Evolutionary conservation across 2,113 vertebrate genomes (phyloP).

Genomic region (Tragulus kanchil): DNA sequence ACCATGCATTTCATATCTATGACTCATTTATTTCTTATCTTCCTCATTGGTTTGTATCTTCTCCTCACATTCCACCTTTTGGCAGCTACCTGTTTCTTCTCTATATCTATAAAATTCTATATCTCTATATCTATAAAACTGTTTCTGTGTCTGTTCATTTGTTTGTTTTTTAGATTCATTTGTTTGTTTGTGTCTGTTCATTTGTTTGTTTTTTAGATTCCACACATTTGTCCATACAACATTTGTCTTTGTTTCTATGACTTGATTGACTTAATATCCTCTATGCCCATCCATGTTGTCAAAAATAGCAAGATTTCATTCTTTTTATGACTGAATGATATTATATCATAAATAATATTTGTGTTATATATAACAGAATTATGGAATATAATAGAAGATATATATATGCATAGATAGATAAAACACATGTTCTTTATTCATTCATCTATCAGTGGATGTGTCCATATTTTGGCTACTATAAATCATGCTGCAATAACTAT

Average conservation of each 20-base stretch:
- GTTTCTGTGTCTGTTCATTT: too few species aligned
- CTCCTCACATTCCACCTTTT: background rate
- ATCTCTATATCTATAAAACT: background rate
- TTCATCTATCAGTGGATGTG: background rate
- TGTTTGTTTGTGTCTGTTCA: background rate
- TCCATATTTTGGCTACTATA: background rate
- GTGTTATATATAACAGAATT: too few species aligned
- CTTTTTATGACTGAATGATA: background rate
- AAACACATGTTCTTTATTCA: background rate
- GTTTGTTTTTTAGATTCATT: too few species aligned
- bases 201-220: background rate
- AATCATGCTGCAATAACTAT: background rate
- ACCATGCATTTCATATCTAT: background rate
- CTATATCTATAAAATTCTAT: background rate
- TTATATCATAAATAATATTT: background rate
- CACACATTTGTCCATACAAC: background rate
- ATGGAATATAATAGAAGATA: too few species aligned
- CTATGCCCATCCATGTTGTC: background rate
- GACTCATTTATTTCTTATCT: background rate
- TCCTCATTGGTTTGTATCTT: background rate
- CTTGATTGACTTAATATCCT: background rate
- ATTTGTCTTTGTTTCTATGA: background rate
- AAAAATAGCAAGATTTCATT: background rate
- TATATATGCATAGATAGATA: background rate
- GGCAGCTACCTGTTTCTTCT: background rate